Evolutionary conservation across 2,113 vertebrate species (phyloP), one percentile per base, ranked within the genome.

Genomic region (Pachycephala philippinensis): DNA sequence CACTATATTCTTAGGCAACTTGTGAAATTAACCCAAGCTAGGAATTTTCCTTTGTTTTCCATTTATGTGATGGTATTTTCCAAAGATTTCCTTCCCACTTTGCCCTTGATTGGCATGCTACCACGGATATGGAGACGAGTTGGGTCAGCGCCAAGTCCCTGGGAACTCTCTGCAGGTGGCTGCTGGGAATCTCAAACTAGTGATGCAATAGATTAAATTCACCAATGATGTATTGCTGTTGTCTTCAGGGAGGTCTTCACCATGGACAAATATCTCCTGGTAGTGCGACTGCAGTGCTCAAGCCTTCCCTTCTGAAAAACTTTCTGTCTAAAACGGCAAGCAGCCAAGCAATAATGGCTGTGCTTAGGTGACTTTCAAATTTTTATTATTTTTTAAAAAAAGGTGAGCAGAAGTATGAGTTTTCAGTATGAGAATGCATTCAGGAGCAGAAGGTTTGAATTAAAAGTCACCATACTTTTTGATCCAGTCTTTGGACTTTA

Each of bases 221-320:
- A 63, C 27, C 59, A 50, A 1, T 81, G 92, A 84, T 77, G 8
- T 45, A 79, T 78, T 56, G n/a, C 44, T 89, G 30, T 53, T 94
- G 69, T 93, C 74, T 87, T 83, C 66, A 90, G 68, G 64, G 71
- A 83, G 15, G 47, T 33, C 79, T 84, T 60, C 52, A 59, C 33
- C 68, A 42, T 50, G 71, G 83, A 37, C 47, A 85, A 93, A 88
- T 22, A 78, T 22, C 39, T 85, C 54, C 28, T 65, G 24, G 39
- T 37, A 56, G 49, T 28, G 49, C 91, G 91, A 75, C 37, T 92
- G 65, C 71, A 88, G 22, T 70, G 82, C 35, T 90, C 40, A 77
- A 59, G 22, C 35, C 66, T 93, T 87, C 40, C 40, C 22, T 72
- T 56, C 78, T 74, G 54, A 86, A 7, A 22, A 88, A 28, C 50